Evolutionary conservation across 1,140 invertebrate genomes (phyloP).

Genomic region (Drosophila nikananu): DNA sequence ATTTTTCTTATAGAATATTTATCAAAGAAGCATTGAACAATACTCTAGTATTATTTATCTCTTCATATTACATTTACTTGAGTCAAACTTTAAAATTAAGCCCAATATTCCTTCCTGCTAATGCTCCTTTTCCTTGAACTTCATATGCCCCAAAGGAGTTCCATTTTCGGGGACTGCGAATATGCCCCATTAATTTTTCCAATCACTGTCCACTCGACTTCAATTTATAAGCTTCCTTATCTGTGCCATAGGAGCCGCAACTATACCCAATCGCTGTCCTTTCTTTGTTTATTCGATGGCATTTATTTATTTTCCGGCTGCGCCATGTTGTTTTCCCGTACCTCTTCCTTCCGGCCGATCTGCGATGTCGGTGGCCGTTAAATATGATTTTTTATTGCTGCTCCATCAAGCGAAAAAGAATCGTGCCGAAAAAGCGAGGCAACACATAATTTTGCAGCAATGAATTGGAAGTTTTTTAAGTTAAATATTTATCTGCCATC

Average conservation of each 20-base stretch:
- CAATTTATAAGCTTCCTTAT: slow-evolving; percentile 53
- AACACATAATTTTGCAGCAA: slow-evolving; percentile 73
- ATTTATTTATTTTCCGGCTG: slow-evolving; percentile 54
- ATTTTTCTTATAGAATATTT: not conserved
- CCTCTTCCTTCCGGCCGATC: slow-evolving; percentile 21
- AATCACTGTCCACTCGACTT: slow-evolving; percentile 44
- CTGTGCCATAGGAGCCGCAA: slow-evolving; percentile 15
- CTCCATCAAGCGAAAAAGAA: slow-evolving; percentile 36
- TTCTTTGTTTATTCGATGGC: slow-evolving; percentile 48
- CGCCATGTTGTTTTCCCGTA: slow-evolving; percentile 12
- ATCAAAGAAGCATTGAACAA: not conserved
- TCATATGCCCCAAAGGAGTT: no score
- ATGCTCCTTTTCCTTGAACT: not conserved
- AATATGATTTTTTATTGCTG: slow-evolving; percentile 60
- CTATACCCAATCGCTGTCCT: slow-evolving; percentile 29
- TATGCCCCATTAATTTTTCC: slow-evolving; percentile 51
- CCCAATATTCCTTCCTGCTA: not conserved
- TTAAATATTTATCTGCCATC: slow-evolving; percentile 78
- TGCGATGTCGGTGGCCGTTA: slow-evolving; percentile 37
- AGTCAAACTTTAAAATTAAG: not conserved
- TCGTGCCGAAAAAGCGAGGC: slow-evolving; percentile 37
- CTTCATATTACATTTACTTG: not conserved
- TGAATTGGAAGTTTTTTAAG: slow-evolving; percentile 67
- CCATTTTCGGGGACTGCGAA: not conserved
- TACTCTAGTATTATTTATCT: no score